Conservation (phyloP, 2,113 vertebrate genomes). For the Paratilapia polleni region DNA sequence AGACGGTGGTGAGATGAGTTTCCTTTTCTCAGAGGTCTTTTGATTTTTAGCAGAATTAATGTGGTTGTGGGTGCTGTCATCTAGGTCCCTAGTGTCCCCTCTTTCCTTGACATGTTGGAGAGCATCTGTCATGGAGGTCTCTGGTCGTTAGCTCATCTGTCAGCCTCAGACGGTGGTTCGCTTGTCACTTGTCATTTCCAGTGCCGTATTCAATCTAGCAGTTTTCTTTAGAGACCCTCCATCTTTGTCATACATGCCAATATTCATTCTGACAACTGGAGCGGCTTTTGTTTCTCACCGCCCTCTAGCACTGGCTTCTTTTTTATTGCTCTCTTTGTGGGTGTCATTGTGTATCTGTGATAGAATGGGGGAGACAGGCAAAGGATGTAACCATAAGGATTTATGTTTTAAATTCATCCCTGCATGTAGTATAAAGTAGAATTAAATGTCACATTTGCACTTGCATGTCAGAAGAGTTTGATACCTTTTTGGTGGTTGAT, state of each 20-base stretch:
- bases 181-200: constrained; percentile 79
- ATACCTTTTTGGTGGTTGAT: neutral
- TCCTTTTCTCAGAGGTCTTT: constrained; percentile 34
- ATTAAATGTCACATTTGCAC: constrained; percentile 7
- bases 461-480: neutral
- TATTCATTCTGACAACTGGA: constrained; percentile 76
- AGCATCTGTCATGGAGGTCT: constrained; percentile 76
- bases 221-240: constrained; percentile 68
- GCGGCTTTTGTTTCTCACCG: constrained; percentile 44
- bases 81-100: constrained; percentile 42
- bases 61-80: constrained; percentile 46
- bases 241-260: constrained; percentile 72
- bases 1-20: neutral
- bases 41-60: constrained; percentile 52
- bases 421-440: neutral
- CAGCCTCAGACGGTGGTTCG: constrained; percentile 65
- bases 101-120: constrained; percentile 60
- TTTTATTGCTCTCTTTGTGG: constrained; percentile 23
- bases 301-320: constrained; percentile 24
- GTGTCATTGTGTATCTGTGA: constrained; percentile 1
- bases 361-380: neutral
- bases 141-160: constrained; percentile 76
- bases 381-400: neutral
- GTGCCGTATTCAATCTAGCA: constrained; percentile 60
- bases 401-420: neutral